Evolutionary conservation across 2,797 vertebrate genomes (phyloP).

Genomic region (Bovichtus variegatus): DNA sequence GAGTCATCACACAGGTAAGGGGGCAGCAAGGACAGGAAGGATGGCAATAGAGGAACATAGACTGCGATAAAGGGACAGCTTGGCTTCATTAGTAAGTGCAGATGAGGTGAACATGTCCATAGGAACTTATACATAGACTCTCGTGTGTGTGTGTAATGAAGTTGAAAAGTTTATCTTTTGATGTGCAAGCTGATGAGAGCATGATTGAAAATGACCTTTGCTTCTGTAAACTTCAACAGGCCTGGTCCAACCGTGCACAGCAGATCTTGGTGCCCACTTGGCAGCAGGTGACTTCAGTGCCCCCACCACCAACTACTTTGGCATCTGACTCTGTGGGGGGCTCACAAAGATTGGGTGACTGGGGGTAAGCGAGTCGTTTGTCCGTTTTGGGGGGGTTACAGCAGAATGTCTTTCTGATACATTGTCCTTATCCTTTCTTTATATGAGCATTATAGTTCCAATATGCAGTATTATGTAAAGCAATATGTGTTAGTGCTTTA

Average conservation of each 20-base stretch:
- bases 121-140: too few relatives aligned
- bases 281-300: slow-evolving; percentile 93
- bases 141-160: background rate
- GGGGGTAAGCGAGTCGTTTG: slow-evolving; percentile 90
- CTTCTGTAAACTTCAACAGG: slow-evolving; percentile 75
- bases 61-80: background rate
- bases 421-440: background rate
- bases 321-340: slow-evolving; percentile 93
- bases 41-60: background rate
- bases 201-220: background rate
- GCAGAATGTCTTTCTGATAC: background rate
- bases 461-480: background rate
- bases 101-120: background rate
- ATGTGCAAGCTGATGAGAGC: slow-evolving; percentile 12
- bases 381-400: slow-evolving; percentile 12
- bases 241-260: slow-evolving; percentile 94
- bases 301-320: slow-evolving; percentile 89
- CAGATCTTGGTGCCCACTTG: slow-evolving; percentile 96
- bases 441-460: slow-evolving; percentile 5
- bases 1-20: slow-evolving; percentile 94
- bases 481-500: slow-evolving; percentile 14
- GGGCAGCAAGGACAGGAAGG: background rate
- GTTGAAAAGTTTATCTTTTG: slow-evolving; percentile 2
- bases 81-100: background rate
- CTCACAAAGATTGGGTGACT: slow-evolving; percentile 95